Base-by-base conservation (phyloP, 2,797 vertebrate species). In the Odontamblyopus rebecca region DNA sequence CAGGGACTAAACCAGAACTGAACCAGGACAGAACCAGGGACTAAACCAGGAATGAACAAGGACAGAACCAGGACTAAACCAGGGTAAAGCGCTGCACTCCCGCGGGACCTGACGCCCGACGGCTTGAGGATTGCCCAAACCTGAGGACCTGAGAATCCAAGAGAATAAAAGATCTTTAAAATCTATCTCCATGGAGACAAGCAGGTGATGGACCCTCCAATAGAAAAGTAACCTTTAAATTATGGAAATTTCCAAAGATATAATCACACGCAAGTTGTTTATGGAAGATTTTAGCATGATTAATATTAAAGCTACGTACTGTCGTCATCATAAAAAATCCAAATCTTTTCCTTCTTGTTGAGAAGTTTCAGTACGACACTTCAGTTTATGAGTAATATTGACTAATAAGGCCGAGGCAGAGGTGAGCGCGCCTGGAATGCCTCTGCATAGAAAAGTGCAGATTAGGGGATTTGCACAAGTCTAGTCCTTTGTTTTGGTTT, bases 361-460 rank as follows among this genome's bases (percentile, higher is more conserved):
- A 65, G 81, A 48, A 73, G 67, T 78, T 72, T 71, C 63, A 57
- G 16, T 13, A 4, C 41, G 74, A 72, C 71, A 69, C 23, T 23
- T 11, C 73, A 44, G 19, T 70, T 23, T 23, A 67, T 75, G 75
- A 78, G 32, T 76, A 50, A 65, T 29, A 66, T 27, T 48, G 59
- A 35, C 41, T 29, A 63, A 66, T 56, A 0, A 69, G 54, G 71
- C 1, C 23, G 0, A 72, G 59, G 72, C 1, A 29, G 19, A 57
- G 53, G 62, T 35, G 38, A 57, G n/a, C 59, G 38, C 30, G 6
- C 12, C 23, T 48, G 71, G 56, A 71, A 75, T 13, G 41, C 15
- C 2, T 29, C 44, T 48, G 6, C 48, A 19, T 53, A 72, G 26
- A 32, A 74, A 51, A 66, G 71, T 61, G 54, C 23, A 61, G 67